Conservation (phyloP, 2,888 invertebrate species). For the Caenorhabditis sinica region DNA sequence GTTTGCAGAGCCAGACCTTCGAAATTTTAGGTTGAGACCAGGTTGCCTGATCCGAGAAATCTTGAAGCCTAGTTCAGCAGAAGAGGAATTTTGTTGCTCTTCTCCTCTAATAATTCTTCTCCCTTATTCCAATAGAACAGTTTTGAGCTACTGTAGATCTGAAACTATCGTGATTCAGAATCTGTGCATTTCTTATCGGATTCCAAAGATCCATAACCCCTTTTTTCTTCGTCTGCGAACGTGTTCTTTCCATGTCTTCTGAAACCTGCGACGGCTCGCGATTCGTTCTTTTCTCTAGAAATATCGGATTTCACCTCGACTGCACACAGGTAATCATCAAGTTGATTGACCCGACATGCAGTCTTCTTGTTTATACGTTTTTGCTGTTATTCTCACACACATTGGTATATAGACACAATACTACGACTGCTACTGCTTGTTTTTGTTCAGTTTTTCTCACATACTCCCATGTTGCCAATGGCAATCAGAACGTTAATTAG, state of each 20-base stretch:
- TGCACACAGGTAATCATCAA: slow-evolving; percentile 64
- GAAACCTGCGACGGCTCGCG: slow-evolving; percentile 17
- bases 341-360: slow-evolving; percentile 47
- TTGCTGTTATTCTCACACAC: slow-evolving; percentile 14
- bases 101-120: too few relatives aligned
- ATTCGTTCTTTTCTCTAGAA: slow-evolving; percentile 21
- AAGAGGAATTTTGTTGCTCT: too few relatives aligned
- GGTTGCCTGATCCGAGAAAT: too few relatives aligned
- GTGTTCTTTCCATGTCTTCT: background rate
- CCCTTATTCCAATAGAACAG: too few relatives aligned
- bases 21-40: background rate
- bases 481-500: slow-evolving; percentile 52
- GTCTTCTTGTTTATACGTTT: slow-evolving; percentile 23
- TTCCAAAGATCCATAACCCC: background rate
- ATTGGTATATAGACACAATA: background rate
- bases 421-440: slow-evolving; percentile 14
- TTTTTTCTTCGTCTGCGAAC: background rate
- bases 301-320: slow-evolving; percentile 60
- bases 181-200: background rate
- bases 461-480: slow-evolving; percentile 49
- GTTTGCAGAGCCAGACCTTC: too few relatives aligned
- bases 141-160: too few relatives aligned
- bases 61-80: too few relatives aligned
- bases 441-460: slow-evolving; percentile 38
- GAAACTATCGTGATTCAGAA: too few relatives aligned